Evolutionary conservation across 2,797 vertebrate species (phyloP).

Genomic region (Peromyscus melanophrys): DNA sequence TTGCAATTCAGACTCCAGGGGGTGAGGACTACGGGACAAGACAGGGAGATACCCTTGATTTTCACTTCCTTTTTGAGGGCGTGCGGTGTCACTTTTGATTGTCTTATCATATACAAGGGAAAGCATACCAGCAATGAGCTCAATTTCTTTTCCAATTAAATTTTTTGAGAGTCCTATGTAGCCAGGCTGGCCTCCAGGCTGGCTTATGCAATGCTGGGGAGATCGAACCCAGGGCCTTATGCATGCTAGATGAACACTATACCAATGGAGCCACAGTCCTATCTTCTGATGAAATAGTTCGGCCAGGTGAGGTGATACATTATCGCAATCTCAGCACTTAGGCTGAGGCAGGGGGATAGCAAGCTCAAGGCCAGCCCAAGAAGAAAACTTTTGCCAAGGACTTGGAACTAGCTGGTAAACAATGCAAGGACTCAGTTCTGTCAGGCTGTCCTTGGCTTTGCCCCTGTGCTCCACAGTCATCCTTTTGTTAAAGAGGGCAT

Average conservation of each 20-base stretch:
- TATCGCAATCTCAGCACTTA: background rate
- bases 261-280: background rate
- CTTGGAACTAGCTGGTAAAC: background rate
- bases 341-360: too few relatives aligned
- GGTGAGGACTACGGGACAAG: background rate
- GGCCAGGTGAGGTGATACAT: background rate
- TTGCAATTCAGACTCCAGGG: too few relatives aligned
- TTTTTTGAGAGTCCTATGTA: background rate
- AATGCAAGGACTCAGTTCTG: background rate
- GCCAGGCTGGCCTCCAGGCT: background rate
- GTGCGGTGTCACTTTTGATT: background rate
- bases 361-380: background rate
- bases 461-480: too few relatives aligned
- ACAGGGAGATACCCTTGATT: background rate
- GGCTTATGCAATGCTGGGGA: background rate
- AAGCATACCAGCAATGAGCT: background rate
- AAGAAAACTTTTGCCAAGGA: background rate
- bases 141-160: background rate
- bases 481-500: background rate
- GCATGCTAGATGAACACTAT: background rate
- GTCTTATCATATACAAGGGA: background rate
- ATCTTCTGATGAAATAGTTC: background rate
- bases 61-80: background rate
- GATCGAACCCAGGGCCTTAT: background rate
- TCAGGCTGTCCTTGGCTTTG: background rate